These are phyloP conservation scores for Eristalis intricaria DNA, from an alignment of 2,888 invertebrate genomes.

Conservation along the genomic window DNA sequence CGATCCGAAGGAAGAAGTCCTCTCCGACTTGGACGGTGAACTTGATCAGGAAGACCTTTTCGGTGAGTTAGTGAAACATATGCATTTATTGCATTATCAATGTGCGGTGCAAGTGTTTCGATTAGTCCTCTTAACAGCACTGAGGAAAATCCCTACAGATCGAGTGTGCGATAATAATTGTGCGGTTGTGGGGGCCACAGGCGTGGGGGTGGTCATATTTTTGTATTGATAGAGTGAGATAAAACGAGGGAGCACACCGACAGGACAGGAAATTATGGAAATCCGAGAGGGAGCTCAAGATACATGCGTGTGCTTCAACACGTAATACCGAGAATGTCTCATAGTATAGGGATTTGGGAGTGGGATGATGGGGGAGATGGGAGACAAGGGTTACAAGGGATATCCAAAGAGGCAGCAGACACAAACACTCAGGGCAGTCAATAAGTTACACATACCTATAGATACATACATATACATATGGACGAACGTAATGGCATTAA, in stretches of 20 bases:
- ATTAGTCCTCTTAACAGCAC: neutral
- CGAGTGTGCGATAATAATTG: conserved; percentile 48
- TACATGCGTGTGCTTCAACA: conserved; percentile 70
- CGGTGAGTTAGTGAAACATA: conserved; percentile 51
- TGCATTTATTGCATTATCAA: neutral
- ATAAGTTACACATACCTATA: conserved; percentile 49
- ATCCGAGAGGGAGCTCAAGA: conserved; percentile 57
- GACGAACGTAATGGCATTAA: conserved; percentile 59
- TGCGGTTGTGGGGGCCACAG: neutral
- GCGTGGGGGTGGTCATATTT: conserved; percentile 27
- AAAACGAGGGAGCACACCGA: conserved; percentile 54
- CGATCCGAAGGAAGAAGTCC: conserved; percentile 65
- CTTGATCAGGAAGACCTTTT: conserved; percentile 49
- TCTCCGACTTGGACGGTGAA: conserved; percentile 61
- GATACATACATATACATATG: conserved; percentile 9
- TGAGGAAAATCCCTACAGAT: conserved; percentile 25
- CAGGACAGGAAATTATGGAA: conserved; percentile 63
- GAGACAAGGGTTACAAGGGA: conserved; percentile 33
- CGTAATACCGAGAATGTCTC: conserved; percentile 62
- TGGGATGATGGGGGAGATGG: neutral
- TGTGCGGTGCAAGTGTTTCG: neutral
- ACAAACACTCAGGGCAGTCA: conserved; percentile 68
- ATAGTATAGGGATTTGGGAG: conserved; percentile 21
- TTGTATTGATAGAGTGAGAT: conserved; percentile 66
- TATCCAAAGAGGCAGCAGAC: conserved; percentile 59